Evolutionary conservation across 2,797 vertebrate genomes (phyloP), one percentile per base, ranked within the genome.

Genomic region (Chiropotes sagulatus): DNA sequence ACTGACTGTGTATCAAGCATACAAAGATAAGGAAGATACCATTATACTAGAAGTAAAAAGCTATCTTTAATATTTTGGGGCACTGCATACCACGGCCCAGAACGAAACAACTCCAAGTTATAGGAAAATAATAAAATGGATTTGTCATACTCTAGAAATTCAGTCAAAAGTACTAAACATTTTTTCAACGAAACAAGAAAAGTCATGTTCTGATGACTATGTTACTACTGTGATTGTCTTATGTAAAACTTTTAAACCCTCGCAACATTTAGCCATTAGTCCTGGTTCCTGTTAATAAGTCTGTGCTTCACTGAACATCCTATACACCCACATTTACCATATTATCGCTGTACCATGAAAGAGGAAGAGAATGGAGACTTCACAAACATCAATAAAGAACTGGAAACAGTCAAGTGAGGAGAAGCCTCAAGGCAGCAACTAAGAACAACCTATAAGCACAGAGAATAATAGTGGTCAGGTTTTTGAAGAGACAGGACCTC

Each of bases 81-180:
- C 44, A 33, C 78, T 87, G 39, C 28, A 9, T 14, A 36, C n/a
- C 87, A 52, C 33, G 93, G 14, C 8, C 33, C 39, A 76, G 36
- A 54, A 57, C 10, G 95, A 67, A 79, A 88, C 54, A 61, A 93
- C 73, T 28, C 75, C 28, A 78, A 64, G 9, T 67, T 78, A 54
- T 20, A 79, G 73, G 24, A 64, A 89, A 92, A 90, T 4, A 88
- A 61, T 22, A 52, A 96, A 48, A 79, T 19, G 72, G 4, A 14
- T 52, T 88, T 88, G 50, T 83, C 28, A 52, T 50, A 64, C 8
- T 73, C 19, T 93, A 72, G 39, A 80, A 84, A 91, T 70, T 75
- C 48, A 76, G 19, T 87, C 70, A 97, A 79, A 96, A 83, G 73
- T 75, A 78, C 46, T 78, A 64, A 81, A 73, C 79, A 39, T 73